These are phyloP conservation scores for Theretra japonica DNA, from an alignment of 2,888 invertebrate genomes.

Conservation along the genomic window DNA sequence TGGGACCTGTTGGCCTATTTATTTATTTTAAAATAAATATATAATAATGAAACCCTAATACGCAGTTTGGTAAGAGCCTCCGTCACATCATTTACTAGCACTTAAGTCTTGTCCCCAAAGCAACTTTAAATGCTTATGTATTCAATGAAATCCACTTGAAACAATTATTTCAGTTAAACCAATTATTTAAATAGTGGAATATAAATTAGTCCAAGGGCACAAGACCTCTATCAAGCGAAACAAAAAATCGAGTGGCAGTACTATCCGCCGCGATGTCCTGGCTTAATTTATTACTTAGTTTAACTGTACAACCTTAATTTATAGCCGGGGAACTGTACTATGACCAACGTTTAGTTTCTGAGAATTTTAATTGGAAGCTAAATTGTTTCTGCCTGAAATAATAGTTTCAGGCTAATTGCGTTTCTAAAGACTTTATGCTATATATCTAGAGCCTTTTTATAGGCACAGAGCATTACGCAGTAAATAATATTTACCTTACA, in stretches of 20 bases:
- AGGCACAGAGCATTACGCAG: too few relatives aligned
- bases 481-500: too few relatives aligned
- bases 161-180: too few relatives aligned
- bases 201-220: background rate
- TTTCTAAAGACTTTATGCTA: background rate
- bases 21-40: too few relatives aligned
- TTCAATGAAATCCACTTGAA: too few relatives aligned
- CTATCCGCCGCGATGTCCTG: background rate
- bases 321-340: background rate
- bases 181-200: background rate
- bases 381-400: background rate
- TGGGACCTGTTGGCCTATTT: too few relatives aligned
- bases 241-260: background rate
- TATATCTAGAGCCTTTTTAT: too few relatives aligned
- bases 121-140: too few relatives aligned
- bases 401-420: background rate
- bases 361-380: background rate
- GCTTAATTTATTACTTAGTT: slow-evolving; percentile 5
- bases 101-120: too few relatives aligned
- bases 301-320: slow-evolving; percentile 14
- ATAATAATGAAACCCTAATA: too few relatives aligned
- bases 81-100: too few relatives aligned
- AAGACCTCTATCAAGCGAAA: background rate
- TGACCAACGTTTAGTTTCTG: background rate
- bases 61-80: too few relatives aligned